Evolutionary conservation across 2,113 vertebrate genomes (phyloP), one percentile per base, ranked within the genome.

Genomic region (Typhlomys cinereus): DNA sequence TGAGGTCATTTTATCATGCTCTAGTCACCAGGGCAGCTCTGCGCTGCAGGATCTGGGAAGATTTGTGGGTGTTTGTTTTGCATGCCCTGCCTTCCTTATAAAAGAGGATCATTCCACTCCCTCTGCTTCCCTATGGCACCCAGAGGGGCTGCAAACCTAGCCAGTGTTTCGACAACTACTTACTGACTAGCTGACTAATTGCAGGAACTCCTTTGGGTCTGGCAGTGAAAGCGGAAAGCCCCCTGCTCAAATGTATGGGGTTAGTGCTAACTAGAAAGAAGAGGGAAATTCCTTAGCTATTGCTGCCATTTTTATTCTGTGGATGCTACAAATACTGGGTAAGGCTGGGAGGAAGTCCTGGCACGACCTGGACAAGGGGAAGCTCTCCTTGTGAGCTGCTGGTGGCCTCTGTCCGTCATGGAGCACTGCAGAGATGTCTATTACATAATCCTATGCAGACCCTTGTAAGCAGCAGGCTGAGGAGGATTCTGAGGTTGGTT

Each of bases 31-130:
- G 76, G 20, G 57, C 23, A 27, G 92, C 62, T 81, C 86, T 20
- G 52, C 0, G 4, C 59, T 15, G 8, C 23, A 67, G 93, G 52
- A 90, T 90, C 61, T 50, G 83, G 83, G 78, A 86, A 94, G 89
- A 95, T 94, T 93, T 92, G 83, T 89, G 66, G 62, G 61, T 95
- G 71, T 95, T 93, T 92, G 76, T 80, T 93, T 95, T 89, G 73
- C 8, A 44, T 0, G 3, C 78, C 90, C 78, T 2, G 13, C 41
- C 91, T 95, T 89, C 4, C 14, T 89, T 50, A 85, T 90, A 91
- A 85, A 92, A 73, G 52, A 93, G 73, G 59, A 84, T 84, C 59
- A 50, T 44, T 73, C 78, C 66, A 27, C 39, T 74, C 52, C 29
- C 71, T 67, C 73, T 3, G n/a, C 46, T 76, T 94, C 44, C 67